phyloP scores from a whole-genome alignment of 2,888 invertebrate genomes.

The Alsophila aescularia region DNA sequence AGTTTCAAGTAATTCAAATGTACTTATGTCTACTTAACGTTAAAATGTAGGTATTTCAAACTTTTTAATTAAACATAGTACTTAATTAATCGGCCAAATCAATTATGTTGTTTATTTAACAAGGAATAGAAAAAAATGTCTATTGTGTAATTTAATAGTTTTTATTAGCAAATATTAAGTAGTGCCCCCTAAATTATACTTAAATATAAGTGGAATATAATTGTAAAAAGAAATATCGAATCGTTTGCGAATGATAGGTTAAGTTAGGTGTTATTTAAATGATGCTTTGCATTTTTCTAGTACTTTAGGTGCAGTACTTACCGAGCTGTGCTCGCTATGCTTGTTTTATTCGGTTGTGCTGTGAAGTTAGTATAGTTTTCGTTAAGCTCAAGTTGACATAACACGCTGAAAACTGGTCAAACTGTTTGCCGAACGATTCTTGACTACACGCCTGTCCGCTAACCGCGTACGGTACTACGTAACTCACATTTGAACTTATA shows the following conservation, averaged over 20 bases:
- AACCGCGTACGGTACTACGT: too few species aligned
- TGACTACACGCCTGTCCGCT: too few species aligned
- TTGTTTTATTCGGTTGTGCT: conserved; percentile 39
- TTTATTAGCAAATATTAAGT: conserved; percentile 43
- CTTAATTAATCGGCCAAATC: conserved; percentile 21
- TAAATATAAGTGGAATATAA: conserved; percentile 52
- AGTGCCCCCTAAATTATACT: conserved; percentile 41
- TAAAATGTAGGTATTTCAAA: conserved; percentile 2
- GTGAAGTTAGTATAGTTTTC: conserved; percentile 5
- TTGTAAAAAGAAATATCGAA: conserved; percentile 53
- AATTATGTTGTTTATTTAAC: conserved; percentile 22
- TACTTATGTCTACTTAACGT: conserved; percentile 26
- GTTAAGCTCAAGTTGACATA: conserved; percentile 5
- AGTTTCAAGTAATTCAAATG: not conserved
- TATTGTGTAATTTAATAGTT: conserved; percentile 38
- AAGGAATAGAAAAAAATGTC: conserved; percentile 28
- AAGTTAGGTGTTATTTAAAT: conserved; percentile 32
- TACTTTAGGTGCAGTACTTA: conserved; percentile 44
- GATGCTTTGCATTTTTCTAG: conserved; percentile 47
- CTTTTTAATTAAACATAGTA: conserved; percentile 8
- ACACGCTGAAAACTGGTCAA: not conserved
- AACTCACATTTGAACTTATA: too few species aligned
- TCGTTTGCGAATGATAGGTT: conserved; percentile 32
- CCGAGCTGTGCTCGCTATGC: conserved; percentile 41
- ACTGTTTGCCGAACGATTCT: too few species aligned